These are phyloP conservation scores for Octodon degus DNA, from an alignment of 2,113 vertebrate genomes.

Conservation along the genomic window DNA sequence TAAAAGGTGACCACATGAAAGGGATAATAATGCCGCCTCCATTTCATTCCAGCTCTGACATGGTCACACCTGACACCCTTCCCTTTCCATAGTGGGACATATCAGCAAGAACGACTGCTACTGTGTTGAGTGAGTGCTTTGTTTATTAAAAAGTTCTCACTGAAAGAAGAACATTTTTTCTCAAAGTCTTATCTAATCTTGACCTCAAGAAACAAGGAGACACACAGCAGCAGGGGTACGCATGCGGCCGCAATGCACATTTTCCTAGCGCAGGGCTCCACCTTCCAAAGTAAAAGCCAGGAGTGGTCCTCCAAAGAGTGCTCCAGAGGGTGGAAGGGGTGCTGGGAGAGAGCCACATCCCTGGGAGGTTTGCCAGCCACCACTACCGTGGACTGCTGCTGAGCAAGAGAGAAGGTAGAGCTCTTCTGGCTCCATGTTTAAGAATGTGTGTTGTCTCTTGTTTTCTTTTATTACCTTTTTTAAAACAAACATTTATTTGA, in stretches of 20 bases:
- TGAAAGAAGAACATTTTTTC: neutral
- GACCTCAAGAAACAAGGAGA: neutral
- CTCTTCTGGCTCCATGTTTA: neutral
- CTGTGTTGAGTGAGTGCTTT: neutral
- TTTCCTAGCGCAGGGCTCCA: too few species aligned
- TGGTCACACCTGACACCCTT: neutral
- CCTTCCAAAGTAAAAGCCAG: rapidly evolving
- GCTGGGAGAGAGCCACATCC: neutral
- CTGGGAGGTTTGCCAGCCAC: rapidly evolving
- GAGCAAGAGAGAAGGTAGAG: neutral
- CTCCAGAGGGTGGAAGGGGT: too few species aligned
- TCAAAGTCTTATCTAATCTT: neutral
- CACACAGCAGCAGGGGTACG: neutral
- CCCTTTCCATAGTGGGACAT: neutral
- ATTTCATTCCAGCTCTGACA: neutral
- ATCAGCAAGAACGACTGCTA: neutral
- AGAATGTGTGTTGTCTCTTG: neutral
- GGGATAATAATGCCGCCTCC: neutral
- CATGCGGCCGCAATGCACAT: rapidly evolving
- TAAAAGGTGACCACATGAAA: neutral
- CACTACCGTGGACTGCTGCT: neutral
- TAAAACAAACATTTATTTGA: too few species aligned
- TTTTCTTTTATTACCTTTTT: too few species aligned
- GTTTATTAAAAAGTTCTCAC: neutral
- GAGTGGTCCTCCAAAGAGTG: too few species aligned